These are phyloP conservation scores for Drymodes brunneopygia DNA, from an alignment of 2,113 vertebrate species.

Conservation along the genomic window DNA sequence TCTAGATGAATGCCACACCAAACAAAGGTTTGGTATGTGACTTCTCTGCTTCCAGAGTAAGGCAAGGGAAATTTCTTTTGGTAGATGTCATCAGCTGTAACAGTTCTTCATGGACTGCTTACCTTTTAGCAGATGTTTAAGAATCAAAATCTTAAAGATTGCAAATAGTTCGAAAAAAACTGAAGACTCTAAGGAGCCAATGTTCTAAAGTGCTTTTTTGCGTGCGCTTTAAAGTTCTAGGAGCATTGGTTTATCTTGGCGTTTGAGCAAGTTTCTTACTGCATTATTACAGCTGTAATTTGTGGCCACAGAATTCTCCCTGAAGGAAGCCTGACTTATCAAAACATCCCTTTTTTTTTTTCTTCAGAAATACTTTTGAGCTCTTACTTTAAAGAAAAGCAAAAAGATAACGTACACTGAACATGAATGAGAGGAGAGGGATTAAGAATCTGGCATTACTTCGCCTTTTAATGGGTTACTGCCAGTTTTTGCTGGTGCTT, in stretches of 20 bases:
- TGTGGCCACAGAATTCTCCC: conserved; percentile 1
- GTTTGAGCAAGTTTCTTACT: neutral
- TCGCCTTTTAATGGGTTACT: neutral
- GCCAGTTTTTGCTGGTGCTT: neutral
- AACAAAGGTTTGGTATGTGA: neutral
- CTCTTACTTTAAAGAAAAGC: neutral
- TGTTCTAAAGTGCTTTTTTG: neutral
- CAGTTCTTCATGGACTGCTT: neutral
- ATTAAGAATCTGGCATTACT: neutral
- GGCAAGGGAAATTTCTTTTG: neutral
- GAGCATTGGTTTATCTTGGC: conserved; percentile 20
- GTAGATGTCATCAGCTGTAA: neutral
- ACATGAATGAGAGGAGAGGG: neutral
- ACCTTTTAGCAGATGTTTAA: neutral
- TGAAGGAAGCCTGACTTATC: neutral
- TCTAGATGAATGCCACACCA: neutral
- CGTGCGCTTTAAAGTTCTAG: neutral
- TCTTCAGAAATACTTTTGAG: neutral
- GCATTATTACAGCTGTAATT: neutral
- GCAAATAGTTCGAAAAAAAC: neutral
- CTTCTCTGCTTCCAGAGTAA: neutral
- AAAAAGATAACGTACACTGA: neutral
- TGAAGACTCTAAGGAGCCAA: neutral
- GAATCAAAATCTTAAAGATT: neutral
- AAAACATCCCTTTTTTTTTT: neutral